Evolutionary conservation across 2,888 invertebrate species (phyloP), one percentile per base, ranked within the genome.

Genomic region (Pinctada fucata): DNA sequence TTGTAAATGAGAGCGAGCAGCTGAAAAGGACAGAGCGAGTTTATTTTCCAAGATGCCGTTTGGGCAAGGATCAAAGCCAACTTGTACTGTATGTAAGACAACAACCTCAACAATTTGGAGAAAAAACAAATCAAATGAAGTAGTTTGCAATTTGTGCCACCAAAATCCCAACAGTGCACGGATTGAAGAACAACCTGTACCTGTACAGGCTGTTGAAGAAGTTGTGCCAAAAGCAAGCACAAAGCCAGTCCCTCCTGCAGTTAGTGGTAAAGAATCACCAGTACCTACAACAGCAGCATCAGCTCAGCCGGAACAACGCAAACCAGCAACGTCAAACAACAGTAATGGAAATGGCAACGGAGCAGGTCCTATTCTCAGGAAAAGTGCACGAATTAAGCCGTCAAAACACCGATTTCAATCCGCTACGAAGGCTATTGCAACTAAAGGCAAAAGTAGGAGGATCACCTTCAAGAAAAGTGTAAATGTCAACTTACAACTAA

Each of bases 401-500:
- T 84, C 88, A 2, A 90, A 90, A 77, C 87, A 88, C 72, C 86
- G 87, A 50, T 81, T 86, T 8, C 86, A 87, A 63, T 83, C 83
- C 3, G 81, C 85, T 2, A 82, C 86, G 1, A 91, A 91, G 82
- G 80, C 88, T 3, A 67, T 91, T 0, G 86, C 91, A 13, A 89
- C 91, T 94, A 92, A 96, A 90, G 96, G 96, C 1, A 95, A 96
- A 87, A 96, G 96, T 16, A 94, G 97, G 2, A 93, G 97, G 81
- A 94, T 95, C 75, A 94, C 97, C 78, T 96, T 96, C 84, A 92
- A 92, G 91, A 95, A 96, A 87, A 95, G 89, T 83, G 92, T 92
- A 88, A 88, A 90, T 85, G 31, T 31, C 31, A n/a, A n/a, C n/a
- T n/a, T n/a, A n/a, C n/a, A n/a, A n/a, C n/a, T n/a, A n/a, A n/a